Percentiles rank a stretch among this genome's conserved stretches.
phyloP scores from a whole-genome alignment of 2,113 vertebrate genomes.

The Tauraco erythrolophus region DNA sequence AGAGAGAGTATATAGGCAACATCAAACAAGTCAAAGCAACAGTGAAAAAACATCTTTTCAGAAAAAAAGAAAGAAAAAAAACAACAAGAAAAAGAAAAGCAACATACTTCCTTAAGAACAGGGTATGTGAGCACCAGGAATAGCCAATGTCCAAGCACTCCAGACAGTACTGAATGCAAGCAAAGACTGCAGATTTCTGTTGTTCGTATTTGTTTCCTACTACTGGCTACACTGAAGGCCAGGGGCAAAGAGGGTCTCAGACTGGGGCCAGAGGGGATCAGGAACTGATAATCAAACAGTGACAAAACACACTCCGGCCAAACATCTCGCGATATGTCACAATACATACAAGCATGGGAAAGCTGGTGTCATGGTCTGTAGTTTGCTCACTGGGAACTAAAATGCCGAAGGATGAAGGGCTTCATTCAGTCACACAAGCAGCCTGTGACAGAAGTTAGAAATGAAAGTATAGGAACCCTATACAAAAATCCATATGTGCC shows the following conservation, averaged over 20 bases:
- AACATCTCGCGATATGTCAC: not conserved
- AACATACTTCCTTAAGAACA: too few species aligned
- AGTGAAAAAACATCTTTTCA: not conserved
- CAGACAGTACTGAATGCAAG: not conserved
- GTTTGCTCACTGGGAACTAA: not conserved
- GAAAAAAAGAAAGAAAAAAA: too few species aligned
- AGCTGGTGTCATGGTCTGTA: fast-evolving
- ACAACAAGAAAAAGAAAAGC: not conserved
- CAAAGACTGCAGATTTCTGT: not conserved
- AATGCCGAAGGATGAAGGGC: not conserved
- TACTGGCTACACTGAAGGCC: not conserved
- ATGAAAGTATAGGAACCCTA: not conserved
- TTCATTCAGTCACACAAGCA: not conserved
- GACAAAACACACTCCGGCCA: not conserved
- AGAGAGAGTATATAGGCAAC: fast-evolving
- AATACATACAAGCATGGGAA: fast-evolving
- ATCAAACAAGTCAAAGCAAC: not conserved
- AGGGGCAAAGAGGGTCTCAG: not conserved
- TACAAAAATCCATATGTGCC: not conserved
- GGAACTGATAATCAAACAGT: not conserved
- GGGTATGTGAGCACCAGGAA: not conserved
- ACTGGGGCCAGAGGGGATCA: not conserved
- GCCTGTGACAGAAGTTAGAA: not conserved
- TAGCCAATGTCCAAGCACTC: not conserved
- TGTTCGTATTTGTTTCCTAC: not conserved